Percentiles rank a stretch among this genome's conserved stretches.
phyloP scores from a whole-genome alignment of 2,888 invertebrate species.

The Trachelus iudaicus region DNA sequence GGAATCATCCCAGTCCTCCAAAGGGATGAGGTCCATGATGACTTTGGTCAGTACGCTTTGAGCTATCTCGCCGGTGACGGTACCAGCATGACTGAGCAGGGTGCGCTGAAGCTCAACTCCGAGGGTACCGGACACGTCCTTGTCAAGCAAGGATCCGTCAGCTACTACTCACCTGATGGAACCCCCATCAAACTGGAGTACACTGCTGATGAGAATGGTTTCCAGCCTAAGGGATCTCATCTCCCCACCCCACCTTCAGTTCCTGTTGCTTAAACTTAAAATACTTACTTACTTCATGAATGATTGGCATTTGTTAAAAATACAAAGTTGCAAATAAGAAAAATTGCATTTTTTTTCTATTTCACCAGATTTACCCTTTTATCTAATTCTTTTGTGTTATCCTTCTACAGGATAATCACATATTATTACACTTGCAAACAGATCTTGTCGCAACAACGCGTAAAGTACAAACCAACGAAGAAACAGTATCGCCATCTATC shows the following conservation, averaged over 20 bases:
- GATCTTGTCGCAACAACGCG: not conserved
- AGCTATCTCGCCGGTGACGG: slow-evolving; percentile 35
- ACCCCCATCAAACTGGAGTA: slow-evolving; percentile 30
- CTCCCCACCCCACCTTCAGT: slow-evolving; percentile 21
- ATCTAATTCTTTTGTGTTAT: not conserved
- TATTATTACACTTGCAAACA: not conserved
- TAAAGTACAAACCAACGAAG: not conserved
- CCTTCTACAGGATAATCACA: not conserved
- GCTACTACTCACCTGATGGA: slow-evolving; percentile 37
- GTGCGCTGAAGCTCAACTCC: slow-evolving; percentile 30
- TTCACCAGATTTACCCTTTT: not conserved
- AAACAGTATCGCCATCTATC: not conserved
- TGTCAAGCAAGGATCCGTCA: slow-evolving; percentile 37
- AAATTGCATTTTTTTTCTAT: not conserved
- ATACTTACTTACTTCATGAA: not conserved
- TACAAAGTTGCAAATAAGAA: not conserved
- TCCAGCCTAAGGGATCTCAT: slow-evolving; percentile 30
- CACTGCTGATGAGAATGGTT: slow-evolving; percentile 34
- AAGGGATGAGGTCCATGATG: slow-evolving; percentile 30
- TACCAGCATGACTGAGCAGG: slow-evolving; percentile 33
- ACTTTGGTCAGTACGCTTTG: slow-evolving; percentile 37
- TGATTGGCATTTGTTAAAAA: not conserved
- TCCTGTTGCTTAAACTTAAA: not conserved
- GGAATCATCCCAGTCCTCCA: slow-evolving; percentile 20
- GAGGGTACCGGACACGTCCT: slow-evolving; percentile 32